phyloP scores from a whole-genome alignment of 2,797 vertebrate genomes.

The Pipistrellus pygmaeus region DNA sequence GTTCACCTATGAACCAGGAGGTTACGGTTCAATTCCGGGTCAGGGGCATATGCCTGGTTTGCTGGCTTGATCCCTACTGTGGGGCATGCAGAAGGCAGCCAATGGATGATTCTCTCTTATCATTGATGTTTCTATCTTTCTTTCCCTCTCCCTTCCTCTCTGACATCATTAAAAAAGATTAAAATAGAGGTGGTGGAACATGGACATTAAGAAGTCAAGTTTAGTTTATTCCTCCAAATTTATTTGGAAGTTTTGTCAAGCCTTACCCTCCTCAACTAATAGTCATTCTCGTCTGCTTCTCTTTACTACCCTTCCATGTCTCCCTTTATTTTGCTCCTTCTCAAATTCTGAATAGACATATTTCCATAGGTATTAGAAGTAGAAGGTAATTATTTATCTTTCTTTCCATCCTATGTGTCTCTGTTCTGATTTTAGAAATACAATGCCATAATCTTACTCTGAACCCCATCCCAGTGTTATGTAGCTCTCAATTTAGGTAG shows the following conservation, averaged over 20 bases:
- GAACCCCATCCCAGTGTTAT: not conserved
- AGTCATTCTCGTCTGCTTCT: not conserved
- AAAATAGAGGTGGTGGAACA: not conserved
- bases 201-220: not conserved
- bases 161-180: not conserved
- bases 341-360: not conserved
- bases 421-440: not conserved
- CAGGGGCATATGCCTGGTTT: no score
- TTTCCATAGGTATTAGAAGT: not conserved
- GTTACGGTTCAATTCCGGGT: no score
- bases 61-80: no score
- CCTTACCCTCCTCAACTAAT: not conserved
- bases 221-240: not conserved
- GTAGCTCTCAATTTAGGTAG: not conserved
- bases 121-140: no score
- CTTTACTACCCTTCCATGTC: not conserved
- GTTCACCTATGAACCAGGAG: no score
- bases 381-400: not conserved
- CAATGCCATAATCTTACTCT: not conserved
- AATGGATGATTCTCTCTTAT: no score
- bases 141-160: no score
- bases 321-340: not conserved
- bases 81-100: no score
- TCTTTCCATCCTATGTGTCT: not conserved
- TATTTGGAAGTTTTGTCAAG: constrained; percentile 18